A percentile compares a stretch with the other conserved stretches of the same genome.
Conservation (phyloP, 2,113 vertebrate genomes). For the Okapia johnstoni region DNA sequence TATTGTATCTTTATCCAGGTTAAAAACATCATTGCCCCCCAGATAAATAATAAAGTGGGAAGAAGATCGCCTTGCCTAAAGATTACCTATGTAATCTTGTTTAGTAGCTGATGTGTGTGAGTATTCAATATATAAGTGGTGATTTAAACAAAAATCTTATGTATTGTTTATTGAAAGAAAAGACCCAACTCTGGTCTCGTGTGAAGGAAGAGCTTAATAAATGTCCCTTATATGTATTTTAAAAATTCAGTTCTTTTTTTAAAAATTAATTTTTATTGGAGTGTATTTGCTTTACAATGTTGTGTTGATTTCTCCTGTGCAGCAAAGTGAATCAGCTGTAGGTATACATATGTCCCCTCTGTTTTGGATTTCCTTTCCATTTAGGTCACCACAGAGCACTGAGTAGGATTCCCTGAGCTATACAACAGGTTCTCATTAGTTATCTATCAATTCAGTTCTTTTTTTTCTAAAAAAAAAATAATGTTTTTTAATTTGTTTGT, state of each 20-base stretch:
- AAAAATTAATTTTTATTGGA: not conserved
- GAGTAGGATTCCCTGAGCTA: not conserved
- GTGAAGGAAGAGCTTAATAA: not conserved
- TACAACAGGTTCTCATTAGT: not conserved
- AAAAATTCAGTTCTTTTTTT: not conserved
- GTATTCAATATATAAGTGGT: not conserved
- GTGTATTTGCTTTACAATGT: not conserved
- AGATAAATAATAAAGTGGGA: not conserved
- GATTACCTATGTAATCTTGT: not conserved
- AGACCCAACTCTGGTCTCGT: not conserved
- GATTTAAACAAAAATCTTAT: not conserved
- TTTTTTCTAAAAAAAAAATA: not conserved
- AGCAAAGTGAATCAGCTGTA: not conserved
- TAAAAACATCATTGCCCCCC: not conserved
- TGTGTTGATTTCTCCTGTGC: not conserved
- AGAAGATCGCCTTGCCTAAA: not conserved
- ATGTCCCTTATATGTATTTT: not conserved
- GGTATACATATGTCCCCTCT: not conserved
- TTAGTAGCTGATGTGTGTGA: not conserved
- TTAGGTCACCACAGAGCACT: not conserved
- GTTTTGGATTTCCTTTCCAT: not conserved
- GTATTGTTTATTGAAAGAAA: not conserved
- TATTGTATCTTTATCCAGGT: not conserved
- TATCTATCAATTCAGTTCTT: not conserved
- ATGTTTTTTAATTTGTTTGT: not conserved